Evolutionary conservation across 2,113 vertebrate genomes (phyloP).

Genomic region (Myocastor coypus): DNA sequence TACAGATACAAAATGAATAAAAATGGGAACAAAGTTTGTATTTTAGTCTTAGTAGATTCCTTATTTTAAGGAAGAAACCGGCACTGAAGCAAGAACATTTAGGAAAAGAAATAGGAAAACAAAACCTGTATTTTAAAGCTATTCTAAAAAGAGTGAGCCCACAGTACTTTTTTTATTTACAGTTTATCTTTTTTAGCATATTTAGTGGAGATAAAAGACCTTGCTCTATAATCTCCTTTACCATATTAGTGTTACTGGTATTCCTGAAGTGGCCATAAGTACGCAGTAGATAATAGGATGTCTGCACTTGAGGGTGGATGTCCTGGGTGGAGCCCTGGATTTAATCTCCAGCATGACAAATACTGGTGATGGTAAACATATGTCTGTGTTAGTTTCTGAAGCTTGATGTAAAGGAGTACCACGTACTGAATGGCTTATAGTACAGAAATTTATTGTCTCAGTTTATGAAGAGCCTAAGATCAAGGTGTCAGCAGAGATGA

Average conservation of each 20-base stretch:
- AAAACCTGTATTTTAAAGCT: conserved; percentile 25
- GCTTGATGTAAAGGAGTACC: neutral
- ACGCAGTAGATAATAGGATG: neutral
- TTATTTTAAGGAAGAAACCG: conserved; percentile 39
- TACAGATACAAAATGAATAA: conserved; percentile 7
- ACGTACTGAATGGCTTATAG: neutral
- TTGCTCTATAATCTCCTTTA: neutral
- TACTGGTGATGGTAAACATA: neutral
- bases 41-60: conserved; percentile 49
- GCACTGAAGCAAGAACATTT: neutral
- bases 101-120: conserved; percentile 34
- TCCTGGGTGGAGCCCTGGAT: no score
- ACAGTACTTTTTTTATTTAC: conserved; percentile 32
- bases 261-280: neutral
- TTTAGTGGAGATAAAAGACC: neutral
- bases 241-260: neutral
- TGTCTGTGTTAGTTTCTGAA: neutral
- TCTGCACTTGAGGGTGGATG: neutral
- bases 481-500: neutral
- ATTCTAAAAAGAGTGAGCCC: conserved; percentile 8
- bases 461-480: neutral
- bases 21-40: neutral
- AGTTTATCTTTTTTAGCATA: neutral
- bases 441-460: neutral
- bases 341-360: neutral